phyloP scores from a whole-genome alignment of 2,888 invertebrate species.

The Papilio elwesi region DNA sequence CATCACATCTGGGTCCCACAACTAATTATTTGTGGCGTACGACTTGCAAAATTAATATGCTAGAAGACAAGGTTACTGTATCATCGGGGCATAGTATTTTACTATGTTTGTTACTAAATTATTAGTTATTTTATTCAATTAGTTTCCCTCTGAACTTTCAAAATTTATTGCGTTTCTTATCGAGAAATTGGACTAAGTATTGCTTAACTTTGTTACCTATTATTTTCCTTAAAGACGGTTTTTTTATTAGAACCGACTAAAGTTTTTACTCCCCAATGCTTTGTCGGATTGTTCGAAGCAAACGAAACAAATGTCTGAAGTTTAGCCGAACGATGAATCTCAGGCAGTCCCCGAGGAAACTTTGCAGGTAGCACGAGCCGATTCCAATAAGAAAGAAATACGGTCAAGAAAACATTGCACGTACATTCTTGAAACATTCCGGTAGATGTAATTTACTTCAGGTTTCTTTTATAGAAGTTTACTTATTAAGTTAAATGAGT shows the following conservation, averaged over 20 bases:
- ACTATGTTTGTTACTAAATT: too few species aligned
- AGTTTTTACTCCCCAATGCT: conserved; percentile 36
- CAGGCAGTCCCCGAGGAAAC: conserved; percentile 24
- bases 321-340: conserved; percentile 36
- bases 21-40: too few species aligned
- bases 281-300: conserved; percentile 37
- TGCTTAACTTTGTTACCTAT: conserved; percentile 34
- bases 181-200: conserved; percentile 32
- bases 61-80: too few species aligned
- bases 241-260: conserved; percentile 36
- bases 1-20: too few species aligned
- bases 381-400: conserved; percentile 37
- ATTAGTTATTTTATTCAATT: background rate
- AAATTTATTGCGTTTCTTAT: conserved; percentile 23
- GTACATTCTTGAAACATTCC: conserved; percentile 9
- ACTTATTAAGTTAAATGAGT: conserved; percentile 9
- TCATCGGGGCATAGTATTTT: too few species aligned
- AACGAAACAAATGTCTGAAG: conserved; percentile 36
- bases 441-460: conserved; percentile 15
- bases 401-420: conserved; percentile 22
- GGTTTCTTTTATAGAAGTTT: conserved; percentile 6
- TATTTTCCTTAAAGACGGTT: conserved; percentile 31
- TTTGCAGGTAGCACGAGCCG: conserved; percentile 22
- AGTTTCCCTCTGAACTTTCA: conserved; percentile 9
- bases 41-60: too few species aligned